Percentiles rank a stretch among this genome's conserved stretches.
Conservation (phyloP, 2,797 vertebrate genomes). For the Tenualosa ilisha region DNA sequence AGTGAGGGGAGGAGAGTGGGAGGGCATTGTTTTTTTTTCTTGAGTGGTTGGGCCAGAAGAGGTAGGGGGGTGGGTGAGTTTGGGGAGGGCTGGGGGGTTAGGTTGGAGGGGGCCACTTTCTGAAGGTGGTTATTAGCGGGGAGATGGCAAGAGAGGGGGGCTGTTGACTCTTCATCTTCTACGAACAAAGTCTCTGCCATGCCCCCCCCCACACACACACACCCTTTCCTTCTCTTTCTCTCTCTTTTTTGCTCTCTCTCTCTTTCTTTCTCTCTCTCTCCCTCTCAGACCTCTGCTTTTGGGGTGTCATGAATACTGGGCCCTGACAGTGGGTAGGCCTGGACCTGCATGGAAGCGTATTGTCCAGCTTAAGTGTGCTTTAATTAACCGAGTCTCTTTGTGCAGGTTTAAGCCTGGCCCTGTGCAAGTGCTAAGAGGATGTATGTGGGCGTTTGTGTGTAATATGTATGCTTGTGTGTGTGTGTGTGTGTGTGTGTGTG, state of each 20-base stretch:
- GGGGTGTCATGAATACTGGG: slow-evolving; percentile 75
- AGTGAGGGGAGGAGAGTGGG: slow-evolving; percentile 36
- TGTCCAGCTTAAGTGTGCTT: slow-evolving; percentile 83
- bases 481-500: slow-evolving; percentile 24
- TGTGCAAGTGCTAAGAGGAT: slow-evolving; percentile 58
- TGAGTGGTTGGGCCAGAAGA: slow-evolving; percentile 42
- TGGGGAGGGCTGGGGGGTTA: slow-evolving; percentile 74
- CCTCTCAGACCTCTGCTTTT: slow-evolving; percentile 70
- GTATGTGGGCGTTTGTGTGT: slow-evolving; percentile 30
- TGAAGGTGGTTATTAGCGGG: slow-evolving; percentile 82
- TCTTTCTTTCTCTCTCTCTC: slow-evolving; percentile 39
- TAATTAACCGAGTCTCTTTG: slow-evolving; percentile 80
- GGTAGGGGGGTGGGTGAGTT: slow-evolving; percentile 74
- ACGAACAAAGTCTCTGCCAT: slow-evolving; percentile 80
- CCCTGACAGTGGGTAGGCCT: slow-evolving; percentile 64
- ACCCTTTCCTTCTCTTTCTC: slow-evolving; percentile 57
- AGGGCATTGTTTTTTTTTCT: slow-evolving; percentile 24
- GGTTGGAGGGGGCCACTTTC: slow-evolving; percentile 73
- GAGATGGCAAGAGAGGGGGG: slow-evolving; percentile 64
- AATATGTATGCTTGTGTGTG: not conserved
- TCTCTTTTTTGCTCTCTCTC: slow-evolving; percentile 57
- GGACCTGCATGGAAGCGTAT: slow-evolving; percentile 73
- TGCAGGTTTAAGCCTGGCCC: slow-evolving; percentile 69
- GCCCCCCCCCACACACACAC: slow-evolving; percentile 52
- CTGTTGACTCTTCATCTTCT: slow-evolving; percentile 87